phyloP scores from a whole-genome alignment of 1,140 invertebrate species.

The Drosophila nasuta region DNA sequence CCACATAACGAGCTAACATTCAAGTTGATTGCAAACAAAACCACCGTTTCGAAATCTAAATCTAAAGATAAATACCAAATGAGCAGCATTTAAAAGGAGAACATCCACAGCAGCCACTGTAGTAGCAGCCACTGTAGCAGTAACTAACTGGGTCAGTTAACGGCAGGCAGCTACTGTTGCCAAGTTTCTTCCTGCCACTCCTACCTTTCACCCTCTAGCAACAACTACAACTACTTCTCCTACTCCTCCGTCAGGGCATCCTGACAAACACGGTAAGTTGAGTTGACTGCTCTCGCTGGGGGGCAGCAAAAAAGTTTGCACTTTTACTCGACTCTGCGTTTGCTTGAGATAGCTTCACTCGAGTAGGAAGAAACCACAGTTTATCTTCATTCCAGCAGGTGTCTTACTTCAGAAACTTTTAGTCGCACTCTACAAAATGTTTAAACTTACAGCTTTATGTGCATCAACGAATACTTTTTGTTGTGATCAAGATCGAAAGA shows the following conservation, averaged over 20 bases:
- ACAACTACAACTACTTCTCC: background rate
- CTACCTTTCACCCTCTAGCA: too few species aligned
- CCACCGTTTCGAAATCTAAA: constrained; percentile 27
- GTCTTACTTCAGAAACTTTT: background rate
- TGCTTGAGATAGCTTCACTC: constrained; percentile 4
- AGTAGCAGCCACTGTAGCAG: background rate
- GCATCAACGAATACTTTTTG: background rate
- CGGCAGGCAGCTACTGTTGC: constrained; percentile 21
- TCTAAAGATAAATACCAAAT: constrained; percentile 44
- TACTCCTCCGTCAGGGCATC: constrained; percentile 1
- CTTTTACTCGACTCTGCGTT: constrained; percentile 13
- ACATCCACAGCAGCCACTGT: background rate
- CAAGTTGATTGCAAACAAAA: constrained; percentile 20
- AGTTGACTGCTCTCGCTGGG: constrained; percentile 13
- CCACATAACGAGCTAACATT: constrained; percentile 24
- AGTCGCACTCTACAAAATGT: background rate
- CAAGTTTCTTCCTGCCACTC: constrained; percentile 23
- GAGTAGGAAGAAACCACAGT: background rate
- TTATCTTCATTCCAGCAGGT: background rate
- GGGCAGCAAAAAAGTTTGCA: constrained; percentile 26
- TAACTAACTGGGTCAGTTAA: constrained; percentile 50
- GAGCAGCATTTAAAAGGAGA: constrained; percentile 41
- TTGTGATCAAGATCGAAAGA: background rate
- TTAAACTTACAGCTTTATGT: background rate
- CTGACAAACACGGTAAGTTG: constrained; percentile 46